A percentile compares a stretch with the other conserved stretches of the same genome.
These are phyloP conservation scores for Chironomus striatipennis DNA, from an alignment of 1,140 invertebrate genomes.

Conservation along the genomic window DNA sequence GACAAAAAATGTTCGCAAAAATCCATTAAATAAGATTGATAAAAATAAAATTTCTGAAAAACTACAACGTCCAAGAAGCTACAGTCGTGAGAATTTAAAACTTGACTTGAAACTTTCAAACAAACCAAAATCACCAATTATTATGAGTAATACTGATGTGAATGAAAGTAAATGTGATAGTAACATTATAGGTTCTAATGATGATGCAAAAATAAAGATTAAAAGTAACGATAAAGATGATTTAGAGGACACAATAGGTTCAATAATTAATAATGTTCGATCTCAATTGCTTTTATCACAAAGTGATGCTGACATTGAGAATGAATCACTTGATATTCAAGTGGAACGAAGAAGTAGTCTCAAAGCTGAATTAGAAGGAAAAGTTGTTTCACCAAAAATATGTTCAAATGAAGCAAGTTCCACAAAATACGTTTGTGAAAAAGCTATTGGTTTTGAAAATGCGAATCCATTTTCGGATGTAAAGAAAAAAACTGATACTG, in stretches of 20 bases:
- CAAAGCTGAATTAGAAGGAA: neutral
- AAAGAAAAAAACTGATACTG: neutral
- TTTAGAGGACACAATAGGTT: neutral
- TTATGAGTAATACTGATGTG: no score
- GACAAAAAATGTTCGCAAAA: slow-evolving; percentile 35
- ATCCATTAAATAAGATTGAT: slow-evolving; percentile 24
- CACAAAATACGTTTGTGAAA: neutral
- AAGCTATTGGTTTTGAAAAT: neutral
- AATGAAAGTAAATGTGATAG: no score
- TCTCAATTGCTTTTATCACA: neutral
- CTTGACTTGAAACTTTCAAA: neutral
- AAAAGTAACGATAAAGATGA: no score
- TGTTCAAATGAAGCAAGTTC: neutral
- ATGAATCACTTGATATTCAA: neutral
- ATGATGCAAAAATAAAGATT: no score
- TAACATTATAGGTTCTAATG: no score
- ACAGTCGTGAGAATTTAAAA: neutral
- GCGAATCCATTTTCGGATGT: neutral
- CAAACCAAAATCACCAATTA: neutral
- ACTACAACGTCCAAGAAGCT: neutral
- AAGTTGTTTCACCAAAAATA: neutral
- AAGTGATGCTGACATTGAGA: neutral
- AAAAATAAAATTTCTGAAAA: neutral
- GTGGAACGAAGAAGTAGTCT: neutral
- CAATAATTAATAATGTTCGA: neutral